These are phyloP conservation scores for Sogatella furcifera DNA, from an alignment of 1,140 invertebrate species.

Conservation along the genomic window DNA sequence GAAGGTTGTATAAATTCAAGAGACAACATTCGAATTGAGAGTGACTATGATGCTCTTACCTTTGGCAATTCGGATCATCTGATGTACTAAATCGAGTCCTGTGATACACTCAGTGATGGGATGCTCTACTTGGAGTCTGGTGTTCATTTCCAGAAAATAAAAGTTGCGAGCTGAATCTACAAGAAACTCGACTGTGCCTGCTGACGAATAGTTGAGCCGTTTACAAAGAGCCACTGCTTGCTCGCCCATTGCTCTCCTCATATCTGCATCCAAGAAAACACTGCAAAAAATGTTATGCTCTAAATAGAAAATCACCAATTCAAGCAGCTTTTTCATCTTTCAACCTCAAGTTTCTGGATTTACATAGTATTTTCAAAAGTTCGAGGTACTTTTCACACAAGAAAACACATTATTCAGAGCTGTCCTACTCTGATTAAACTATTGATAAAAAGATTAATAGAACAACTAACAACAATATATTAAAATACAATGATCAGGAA, in stretches of 20 bases:
- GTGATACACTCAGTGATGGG: constrained; percentile 55
- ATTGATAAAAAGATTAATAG: too few relatives aligned
- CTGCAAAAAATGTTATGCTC: background rate
- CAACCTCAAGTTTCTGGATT: too few relatives aligned
- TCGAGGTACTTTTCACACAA: too few relatives aligned
- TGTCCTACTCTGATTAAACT: too few relatives aligned
- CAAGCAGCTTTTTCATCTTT: too few relatives aligned
- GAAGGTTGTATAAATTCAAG: too few relatives aligned
- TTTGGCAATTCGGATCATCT: background rate
- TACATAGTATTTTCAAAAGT: too few relatives aligned
- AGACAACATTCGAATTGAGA: too few relatives aligned
- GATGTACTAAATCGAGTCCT: background rate
- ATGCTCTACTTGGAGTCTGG: constrained; percentile 51
- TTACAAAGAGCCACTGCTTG: constrained; percentile 50
- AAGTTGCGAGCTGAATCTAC: constrained; percentile 45
- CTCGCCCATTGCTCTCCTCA: constrained; percentile 49
- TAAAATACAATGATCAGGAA: too few relatives aligned
- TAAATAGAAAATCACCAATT: too few relatives aligned
- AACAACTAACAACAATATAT: too few relatives aligned
- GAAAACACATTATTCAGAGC: too few relatives aligned
- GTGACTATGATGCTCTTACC: background rate
- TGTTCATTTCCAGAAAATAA: constrained; percentile 63
- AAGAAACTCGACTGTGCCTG: constrained; percentile 65
- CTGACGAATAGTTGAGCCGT: constrained; percentile 48
- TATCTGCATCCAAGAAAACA: constrained; percentile 33